Base-by-base conservation (phyloP, 2,797 vertebrate species). In the Phoeniculus purpureus region DNA sequence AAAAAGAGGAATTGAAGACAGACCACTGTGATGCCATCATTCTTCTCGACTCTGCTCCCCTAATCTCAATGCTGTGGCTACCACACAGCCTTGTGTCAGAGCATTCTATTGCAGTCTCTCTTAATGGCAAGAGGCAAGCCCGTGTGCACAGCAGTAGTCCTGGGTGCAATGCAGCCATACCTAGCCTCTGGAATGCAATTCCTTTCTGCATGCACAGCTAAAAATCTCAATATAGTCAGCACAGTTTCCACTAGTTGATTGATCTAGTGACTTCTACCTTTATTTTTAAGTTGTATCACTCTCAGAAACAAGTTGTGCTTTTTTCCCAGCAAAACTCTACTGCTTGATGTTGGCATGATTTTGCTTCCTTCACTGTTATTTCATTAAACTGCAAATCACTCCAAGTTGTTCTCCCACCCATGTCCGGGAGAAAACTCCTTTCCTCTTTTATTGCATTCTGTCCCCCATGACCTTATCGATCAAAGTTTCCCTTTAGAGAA, bases 361-460 rank as follows among this genome's bases (percentile, higher is more conserved):
- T 91, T 81, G 13, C 21, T 79, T 81, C 62, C 52, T 83, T 70
- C 67, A 5, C 31, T 60, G 45, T 45, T 90, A 73, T 84, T 93
- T 92, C 87, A 91, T 86, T 78, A 81, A 73, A 64, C 7, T 76
- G 12, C 54, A 91, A 91, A 91, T 71, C 83, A 67, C 50, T 81
- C 27, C 56, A 74, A 88, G 72, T 72, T 89, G 92, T 85, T 93
- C 84, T 88, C 66, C 62, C 10, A 86, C n/a, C 65, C 47, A 23
- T 54, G 64, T 85, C 68, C 88, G 68, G 58, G 77, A 92, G 92
- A 85, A 93, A 94, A 82, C n/a, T 77, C 50, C n/a, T 85, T 90
- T 76, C 77, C 60, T 70, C 23, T 74, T 67, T 92, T 94, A 94
- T 94, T 96, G 65, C 78, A 80, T 90, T 93, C 77, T 16, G 31